Conservation (phyloP, 2,888 invertebrate genomes). For the Vesta saturnalis region DNA sequence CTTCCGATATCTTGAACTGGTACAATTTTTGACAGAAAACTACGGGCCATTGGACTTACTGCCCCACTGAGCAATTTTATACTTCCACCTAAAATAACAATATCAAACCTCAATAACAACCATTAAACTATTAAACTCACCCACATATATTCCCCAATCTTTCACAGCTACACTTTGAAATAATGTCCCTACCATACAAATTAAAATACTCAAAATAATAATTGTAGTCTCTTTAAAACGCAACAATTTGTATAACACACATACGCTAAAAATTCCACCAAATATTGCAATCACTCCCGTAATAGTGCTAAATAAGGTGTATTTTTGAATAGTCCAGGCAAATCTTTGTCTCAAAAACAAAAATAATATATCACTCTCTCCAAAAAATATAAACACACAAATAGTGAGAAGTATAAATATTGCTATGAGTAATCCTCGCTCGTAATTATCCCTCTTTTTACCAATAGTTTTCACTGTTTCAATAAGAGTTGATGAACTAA, state of each 20-base stretch:
- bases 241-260: slow-evolving; percentile 65
- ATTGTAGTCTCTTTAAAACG: slow-evolving; percentile 62
- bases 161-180: slow-evolving; percentile 59
- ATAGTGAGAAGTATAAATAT: slow-evolving; percentile 54
- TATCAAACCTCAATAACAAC: background rate
- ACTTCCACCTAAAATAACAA: background rate
- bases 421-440: slow-evolving; percentile 65
- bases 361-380: slow-evolving; percentile 59
- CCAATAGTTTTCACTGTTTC: slow-evolving; percentile 69
- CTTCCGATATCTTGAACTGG: slow-evolving; percentile 68
- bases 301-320: slow-evolving; percentile 68
- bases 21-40: slow-evolving; percentile 70
- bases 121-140: slow-evolving; percentile 50
- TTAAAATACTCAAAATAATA: slow-evolving; percentile 59
- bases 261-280: slow-evolving; percentile 69
- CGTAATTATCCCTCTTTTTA: slow-evolving; percentile 66
- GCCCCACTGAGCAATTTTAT: slow-evolving; percentile 63
- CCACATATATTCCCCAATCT: slow-evolving; percentile 66
- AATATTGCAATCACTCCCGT: slow-evolving; percentile 65
- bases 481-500: slow-evolving; percentile 50
- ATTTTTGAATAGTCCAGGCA: slow-evolving; percentile 72
- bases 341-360: slow-evolving; percentile 72
- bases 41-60: slow-evolving; percentile 68
- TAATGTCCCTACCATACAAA: slow-evolving; percentile 23
- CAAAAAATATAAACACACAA: background rate